These are phyloP conservation scores for Bradypodion ventrale DNA, from an alignment of 2,797 vertebrate genomes.

Conservation along the genomic window DNA sequence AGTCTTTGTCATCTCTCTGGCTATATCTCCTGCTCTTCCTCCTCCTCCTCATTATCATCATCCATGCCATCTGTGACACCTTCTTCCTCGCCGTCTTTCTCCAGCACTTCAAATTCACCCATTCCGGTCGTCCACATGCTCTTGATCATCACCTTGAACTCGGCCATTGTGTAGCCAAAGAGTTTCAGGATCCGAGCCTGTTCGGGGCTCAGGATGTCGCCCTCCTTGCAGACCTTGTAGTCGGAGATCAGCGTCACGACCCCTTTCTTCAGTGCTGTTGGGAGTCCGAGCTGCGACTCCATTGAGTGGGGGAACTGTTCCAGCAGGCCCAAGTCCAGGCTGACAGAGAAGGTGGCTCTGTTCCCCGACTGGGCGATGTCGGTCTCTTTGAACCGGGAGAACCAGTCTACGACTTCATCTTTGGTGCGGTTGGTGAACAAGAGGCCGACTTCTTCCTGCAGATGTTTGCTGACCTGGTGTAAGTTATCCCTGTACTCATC, in stretches of 20 bases:
- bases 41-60: conserved; percentile 60
- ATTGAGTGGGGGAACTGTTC: conserved; percentile 96
- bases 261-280: conserved; percentile 91
- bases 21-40: conserved; percentile 16
- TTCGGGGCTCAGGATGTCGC: conserved; percentile 88
- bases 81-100: conserved; percentile 61
- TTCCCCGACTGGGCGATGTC: conserved; percentile 92
- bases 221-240: conserved; percentile 89
- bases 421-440: conserved; percentile 93
- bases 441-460: conserved; percentile 93
- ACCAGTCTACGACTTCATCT: conserved; percentile 92
- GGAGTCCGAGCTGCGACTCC: conserved; percentile 95
- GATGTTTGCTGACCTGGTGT: conserved; percentile 90
- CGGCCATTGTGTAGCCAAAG: conserved; percentile 89
- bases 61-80: conserved; percentile 58
- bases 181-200: conserved; percentile 96
- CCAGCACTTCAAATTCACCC: conserved; percentile 82
- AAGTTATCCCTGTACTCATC: conserved; percentile 96
- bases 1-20: not conserved
- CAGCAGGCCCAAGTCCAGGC: conserved; percentile 88
- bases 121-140: conserved; percentile 92
- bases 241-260: conserved; percentile 90
- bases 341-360: conserved; percentile 81
- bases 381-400: conserved; percentile 84
- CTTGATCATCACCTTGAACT: conserved; percentile 90